These are phyloP conservation scores for Proterorhinus semilunaris DNA, from an alignment of 2,113 vertebrate species.

Conservation along the genomic window DNA sequence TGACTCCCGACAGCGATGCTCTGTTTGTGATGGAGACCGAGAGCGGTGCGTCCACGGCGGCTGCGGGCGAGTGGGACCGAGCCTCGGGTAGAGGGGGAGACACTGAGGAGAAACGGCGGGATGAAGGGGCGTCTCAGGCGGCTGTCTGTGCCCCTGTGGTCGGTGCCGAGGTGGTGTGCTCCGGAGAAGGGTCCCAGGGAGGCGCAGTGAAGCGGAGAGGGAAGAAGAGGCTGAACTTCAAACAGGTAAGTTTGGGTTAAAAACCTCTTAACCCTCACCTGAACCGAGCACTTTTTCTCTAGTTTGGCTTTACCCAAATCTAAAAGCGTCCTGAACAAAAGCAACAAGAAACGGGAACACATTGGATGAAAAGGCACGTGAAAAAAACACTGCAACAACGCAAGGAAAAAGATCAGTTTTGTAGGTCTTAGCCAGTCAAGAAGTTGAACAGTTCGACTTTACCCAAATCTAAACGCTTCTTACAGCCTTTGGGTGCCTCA, in stretches of 20 bases:
- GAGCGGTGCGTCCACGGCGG: background rate
- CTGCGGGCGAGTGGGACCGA: background rate
- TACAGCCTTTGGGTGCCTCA: too few relatives aligned
- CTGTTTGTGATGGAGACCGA: constrained; percentile 5
- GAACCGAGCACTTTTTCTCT: too few relatives aligned
- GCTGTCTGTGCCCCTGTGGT: constrained; percentile 29
- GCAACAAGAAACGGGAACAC: too few relatives aligned
- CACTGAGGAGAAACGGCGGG: background rate
- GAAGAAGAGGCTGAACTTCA: background rate
- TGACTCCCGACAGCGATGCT: background rate
- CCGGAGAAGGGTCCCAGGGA: background rate
- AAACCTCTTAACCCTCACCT: too few relatives aligned
- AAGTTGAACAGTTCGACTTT: too few relatives aligned
- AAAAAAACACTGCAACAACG: too few relatives aligned
- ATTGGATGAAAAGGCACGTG: too few relatives aligned
- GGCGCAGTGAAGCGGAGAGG: background rate
- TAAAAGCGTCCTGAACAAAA: too few relatives aligned
- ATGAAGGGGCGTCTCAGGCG: background rate
- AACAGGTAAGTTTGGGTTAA: background rate
- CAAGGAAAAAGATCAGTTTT: too few relatives aligned
- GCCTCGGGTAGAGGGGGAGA: background rate
- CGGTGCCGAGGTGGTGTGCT: constrained; percentile 59
- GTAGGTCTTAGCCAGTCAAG: too few relatives aligned
- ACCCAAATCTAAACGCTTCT: too few relatives aligned
- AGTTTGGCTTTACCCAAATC: too few relatives aligned